Percentiles rank a stretch among this genome's conserved stretches.
Evolutionary conservation across 2,797 vertebrate genomes (phyloP).

Genomic region (Parambassis ranga): DNA sequence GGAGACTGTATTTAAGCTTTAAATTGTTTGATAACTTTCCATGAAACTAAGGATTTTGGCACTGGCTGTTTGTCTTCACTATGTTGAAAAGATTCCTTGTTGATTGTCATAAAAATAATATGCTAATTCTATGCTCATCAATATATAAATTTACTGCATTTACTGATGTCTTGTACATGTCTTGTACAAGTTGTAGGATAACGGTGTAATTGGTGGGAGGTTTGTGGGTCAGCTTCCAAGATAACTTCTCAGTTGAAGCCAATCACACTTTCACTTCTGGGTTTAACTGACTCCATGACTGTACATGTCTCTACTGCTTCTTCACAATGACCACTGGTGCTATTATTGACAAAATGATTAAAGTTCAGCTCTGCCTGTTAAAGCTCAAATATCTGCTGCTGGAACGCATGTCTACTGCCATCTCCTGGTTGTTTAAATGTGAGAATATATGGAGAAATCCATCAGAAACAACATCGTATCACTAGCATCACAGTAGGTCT

Average conservation of each 20-base stretch:
- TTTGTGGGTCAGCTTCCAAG: background rate
- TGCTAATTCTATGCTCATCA: background rate
- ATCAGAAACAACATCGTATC: too few relatives aligned
- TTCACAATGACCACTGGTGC: background rate
- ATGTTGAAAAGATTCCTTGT: too few relatives aligned
- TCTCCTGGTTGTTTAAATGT: conserved; percentile 51
- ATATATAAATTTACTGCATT: background rate
- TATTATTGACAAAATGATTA: too few relatives aligned
- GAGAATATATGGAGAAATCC: background rate
- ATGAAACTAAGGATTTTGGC: too few relatives aligned
- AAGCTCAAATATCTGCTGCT: conserved; percentile 8
- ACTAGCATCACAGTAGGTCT: background rate
- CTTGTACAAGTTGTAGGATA: too few relatives aligned
- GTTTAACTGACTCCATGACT: background rate
- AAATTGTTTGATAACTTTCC: too few relatives aligned
- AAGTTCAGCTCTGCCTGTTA: background rate
- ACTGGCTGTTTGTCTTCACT: too few relatives aligned
- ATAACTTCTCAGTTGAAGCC: too few relatives aligned
- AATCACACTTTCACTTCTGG: background rate
- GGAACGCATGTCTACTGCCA: conserved; percentile 51
- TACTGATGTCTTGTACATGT: too few relatives aligned
- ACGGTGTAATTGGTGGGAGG: too few relatives aligned
- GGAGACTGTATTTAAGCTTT: too few relatives aligned
- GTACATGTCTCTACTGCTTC: background rate
- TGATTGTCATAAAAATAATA: too few relatives aligned